These are phyloP conservation scores for Heliconius himera DNA, from an alignment of 1,140 invertebrate species.

Conservation along the genomic window DNA sequence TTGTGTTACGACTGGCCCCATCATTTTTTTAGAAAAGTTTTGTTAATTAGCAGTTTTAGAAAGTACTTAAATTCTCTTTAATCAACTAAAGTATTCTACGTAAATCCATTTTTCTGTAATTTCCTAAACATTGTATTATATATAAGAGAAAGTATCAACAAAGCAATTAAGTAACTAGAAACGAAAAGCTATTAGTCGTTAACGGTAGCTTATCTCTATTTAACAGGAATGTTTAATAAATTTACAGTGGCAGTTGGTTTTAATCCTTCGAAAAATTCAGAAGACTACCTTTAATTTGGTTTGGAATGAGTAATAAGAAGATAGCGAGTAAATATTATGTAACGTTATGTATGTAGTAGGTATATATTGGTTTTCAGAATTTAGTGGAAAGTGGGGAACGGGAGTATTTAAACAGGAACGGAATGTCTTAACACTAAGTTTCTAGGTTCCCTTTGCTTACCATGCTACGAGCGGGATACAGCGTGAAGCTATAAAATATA, in stretches of 20 bases:
- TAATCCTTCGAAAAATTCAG: slow-evolving; percentile 16
- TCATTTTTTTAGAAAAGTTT: too few relatives aligned
- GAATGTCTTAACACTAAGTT: too few relatives aligned
- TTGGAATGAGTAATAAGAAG: neutral
- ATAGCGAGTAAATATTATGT: neutral
- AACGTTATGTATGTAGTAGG: too few relatives aligned
- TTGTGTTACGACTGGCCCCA: too few relatives aligned
- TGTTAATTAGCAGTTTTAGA: too few relatives aligned
- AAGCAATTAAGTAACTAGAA: slow-evolving; percentile 9
- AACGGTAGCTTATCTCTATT: slow-evolving; percentile 19
- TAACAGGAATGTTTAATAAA: slow-evolving; percentile 20
- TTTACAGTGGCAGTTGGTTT: slow-evolving; percentile 16
- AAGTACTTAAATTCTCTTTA: neutral
- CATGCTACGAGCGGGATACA: too few relatives aligned
- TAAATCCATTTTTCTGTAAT: neutral
- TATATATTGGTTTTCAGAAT: too few relatives aligned
- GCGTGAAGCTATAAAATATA: too few relatives aligned
- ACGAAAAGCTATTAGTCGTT: slow-evolving; percentile 18
- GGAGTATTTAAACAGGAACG: too few relatives aligned
- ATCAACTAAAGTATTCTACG: neutral
- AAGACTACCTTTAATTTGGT: neutral
- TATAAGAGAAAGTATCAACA: slow-evolving; percentile 1
- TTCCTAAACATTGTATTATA: neutral
- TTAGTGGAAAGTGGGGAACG: too few relatives aligned
- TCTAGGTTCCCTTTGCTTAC: too few relatives aligned